These are phyloP conservation scores for Athene noctua DNA, from an alignment of 2,113 vertebrate species.

Conservation along the genomic window DNA sequence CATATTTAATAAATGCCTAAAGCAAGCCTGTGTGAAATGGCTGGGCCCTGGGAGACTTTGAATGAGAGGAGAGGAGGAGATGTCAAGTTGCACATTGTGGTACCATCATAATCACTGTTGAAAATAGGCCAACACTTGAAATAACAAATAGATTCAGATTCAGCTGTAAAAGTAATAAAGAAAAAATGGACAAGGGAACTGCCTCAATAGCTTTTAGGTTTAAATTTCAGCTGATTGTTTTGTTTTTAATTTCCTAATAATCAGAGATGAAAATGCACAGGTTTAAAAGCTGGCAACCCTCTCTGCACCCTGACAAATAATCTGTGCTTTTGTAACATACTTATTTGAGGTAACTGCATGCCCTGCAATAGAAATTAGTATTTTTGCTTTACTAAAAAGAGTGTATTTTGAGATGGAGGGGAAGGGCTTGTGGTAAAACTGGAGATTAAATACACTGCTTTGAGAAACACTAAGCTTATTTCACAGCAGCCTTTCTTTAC, in stretches of 20 bases:
- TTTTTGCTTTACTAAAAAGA: background rate
- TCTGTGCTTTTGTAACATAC: background rate
- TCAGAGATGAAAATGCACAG: background rate
- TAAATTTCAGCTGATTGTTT: background rate
- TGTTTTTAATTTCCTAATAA: background rate
- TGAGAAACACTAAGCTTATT: background rate
- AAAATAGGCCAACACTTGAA: conserved; percentile 78
- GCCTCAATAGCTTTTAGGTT: background rate
- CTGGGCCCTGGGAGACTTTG: conserved; percentile 82
- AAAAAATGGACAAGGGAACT: background rate
- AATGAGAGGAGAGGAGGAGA: conserved; percentile 83
- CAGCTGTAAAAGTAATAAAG: background rate
- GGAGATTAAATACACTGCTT: background rate
- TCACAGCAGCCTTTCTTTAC: background rate
- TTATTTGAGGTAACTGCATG: background rate
- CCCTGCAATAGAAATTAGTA: background rate
- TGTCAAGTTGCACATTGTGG: conserved; percentile 75
- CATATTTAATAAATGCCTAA: conserved; percentile 99
- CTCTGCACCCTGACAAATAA: background rate
- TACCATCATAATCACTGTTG: conserved; percentile 78
- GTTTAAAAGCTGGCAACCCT: conserved; percentile 1
- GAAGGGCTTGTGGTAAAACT: background rate
- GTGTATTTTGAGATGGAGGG: background rate
- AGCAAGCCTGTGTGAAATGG: conserved; percentile 83
- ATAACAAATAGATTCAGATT: conserved; percentile 72